Conservation (phyloP, 2,797 vertebrate species). For the Phoeniculus purpureus region DNA sequence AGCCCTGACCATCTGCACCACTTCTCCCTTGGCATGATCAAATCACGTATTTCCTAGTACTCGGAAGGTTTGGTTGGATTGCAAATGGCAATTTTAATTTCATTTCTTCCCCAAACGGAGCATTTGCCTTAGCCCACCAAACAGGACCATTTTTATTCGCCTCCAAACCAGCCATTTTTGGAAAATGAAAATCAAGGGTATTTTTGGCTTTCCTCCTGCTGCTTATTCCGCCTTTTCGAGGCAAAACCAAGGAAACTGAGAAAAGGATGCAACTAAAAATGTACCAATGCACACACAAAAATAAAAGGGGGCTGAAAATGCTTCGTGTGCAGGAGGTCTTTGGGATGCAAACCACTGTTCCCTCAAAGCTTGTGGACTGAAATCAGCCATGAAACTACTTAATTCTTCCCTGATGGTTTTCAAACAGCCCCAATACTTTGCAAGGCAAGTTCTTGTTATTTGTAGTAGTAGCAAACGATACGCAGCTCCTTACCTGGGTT, state of each 20-base stretch:
- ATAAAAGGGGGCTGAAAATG: background rate
- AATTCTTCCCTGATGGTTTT: background rate
- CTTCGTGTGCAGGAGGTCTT: background rate
- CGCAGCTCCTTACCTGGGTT: background rate
- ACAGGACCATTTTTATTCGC: background rate
- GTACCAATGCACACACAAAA: background rate
- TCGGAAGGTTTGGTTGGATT: background rate
- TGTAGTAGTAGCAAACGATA: background rate
- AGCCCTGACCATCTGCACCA: background rate
- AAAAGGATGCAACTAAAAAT: background rate
- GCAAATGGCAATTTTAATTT: background rate
- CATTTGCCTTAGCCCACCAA: slow-evolving; percentile 7
- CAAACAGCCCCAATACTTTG: background rate
- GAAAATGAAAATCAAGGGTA: slow-evolving; percentile 35
- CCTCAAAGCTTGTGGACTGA: background rate
- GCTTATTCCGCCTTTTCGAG: background rate
- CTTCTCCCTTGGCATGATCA: background rate
- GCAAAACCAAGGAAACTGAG: background rate
- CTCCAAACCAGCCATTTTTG: slow-evolving; percentile 27
- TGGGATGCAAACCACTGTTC: background rate
- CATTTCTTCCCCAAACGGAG: background rate
- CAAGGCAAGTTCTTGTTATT: background rate
- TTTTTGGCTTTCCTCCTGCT: slow-evolving; percentile 5
- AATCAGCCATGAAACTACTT: background rate
- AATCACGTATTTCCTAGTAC: background rate